Percentiles rank a stretch among this genome's conserved stretches.
Conservation (phyloP, 2,888 invertebrate species). For the Athetis lepigone region DNA sequence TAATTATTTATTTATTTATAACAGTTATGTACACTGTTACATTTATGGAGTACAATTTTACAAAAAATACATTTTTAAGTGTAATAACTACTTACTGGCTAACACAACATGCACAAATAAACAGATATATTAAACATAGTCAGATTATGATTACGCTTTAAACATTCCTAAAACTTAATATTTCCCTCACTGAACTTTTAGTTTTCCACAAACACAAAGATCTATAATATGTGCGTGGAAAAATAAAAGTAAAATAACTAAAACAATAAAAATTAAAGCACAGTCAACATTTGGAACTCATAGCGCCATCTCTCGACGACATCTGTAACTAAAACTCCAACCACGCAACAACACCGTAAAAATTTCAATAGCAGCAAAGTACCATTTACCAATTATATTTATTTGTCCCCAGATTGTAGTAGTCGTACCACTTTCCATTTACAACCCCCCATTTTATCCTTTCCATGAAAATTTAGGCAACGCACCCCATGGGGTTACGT, state of each 20-base stretch:
- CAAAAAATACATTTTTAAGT: too few relatives aligned
- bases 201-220: background rate
- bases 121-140: too few relatives aligned
- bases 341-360: conserved; percentile 42
- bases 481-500: conserved; percentile 31
- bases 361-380: conserved; percentile 47
- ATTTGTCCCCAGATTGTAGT: conserved; percentile 74
- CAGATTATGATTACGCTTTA: too few relatives aligned
- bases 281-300: background rate
- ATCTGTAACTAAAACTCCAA: conserved; percentile 35
- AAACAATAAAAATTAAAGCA: background rate
- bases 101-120: too few relatives aligned
- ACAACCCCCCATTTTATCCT: conserved; percentile 69
- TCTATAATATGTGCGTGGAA: background rate
- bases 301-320: conserved; percentile 25
- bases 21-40: too few relatives aligned
- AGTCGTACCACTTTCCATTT: conserved; percentile 66
- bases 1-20: too few relatives aligned
- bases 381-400: conserved; percentile 70
- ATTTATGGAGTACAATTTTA: too few relatives aligned
- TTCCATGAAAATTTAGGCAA: conserved; percentile 59
- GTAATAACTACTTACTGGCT: too few relatives aligned
- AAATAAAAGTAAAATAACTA: too few relatives aligned
- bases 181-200: too few relatives aligned
- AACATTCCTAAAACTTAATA: too few relatives aligned